Evolutionary conservation across 2,888 invertebrate species (phyloP).

Genomic region (Platycheirus rosarum): DNA sequence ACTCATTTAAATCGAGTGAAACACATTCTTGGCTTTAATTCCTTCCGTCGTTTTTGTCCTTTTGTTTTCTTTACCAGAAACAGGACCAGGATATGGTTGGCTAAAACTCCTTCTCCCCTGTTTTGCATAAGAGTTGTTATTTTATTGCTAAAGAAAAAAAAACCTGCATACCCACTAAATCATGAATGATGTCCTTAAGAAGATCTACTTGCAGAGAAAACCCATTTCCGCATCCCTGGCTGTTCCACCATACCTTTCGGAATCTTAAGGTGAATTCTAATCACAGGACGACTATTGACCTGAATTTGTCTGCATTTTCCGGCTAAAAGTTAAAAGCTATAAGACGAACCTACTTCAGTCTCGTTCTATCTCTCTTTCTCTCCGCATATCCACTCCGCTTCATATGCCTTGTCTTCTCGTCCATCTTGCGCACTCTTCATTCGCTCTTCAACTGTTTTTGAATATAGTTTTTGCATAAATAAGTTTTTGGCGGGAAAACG

Average conservation of each 20-base stretch:
- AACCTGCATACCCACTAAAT: slow-evolving; percentile 41
- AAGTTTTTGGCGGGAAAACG: slow-evolving; percentile 38
- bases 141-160: slow-evolving; percentile 16
- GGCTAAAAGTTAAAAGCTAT: not conserved
- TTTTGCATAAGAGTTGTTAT: slow-evolving; percentile 43
- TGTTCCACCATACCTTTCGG: slow-evolving; percentile 23
- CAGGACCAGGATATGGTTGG: not conserved
- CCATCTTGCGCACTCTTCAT: slow-evolving; percentile 15
- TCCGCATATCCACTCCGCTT: slow-evolving; percentile 14
- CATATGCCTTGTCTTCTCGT: slow-evolving; percentile 9
- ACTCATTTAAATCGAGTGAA: slow-evolving; percentile 15
- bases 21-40: slow-evolving; percentile 47
- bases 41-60: slow-evolving; percentile 37
- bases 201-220: slow-evolving; percentile 13
- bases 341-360: not conserved
- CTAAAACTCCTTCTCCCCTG: too few species aligned
- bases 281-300: slow-evolving; percentile 66
- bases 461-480: slow-evolving; percentile 57
- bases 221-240: slow-evolving; percentile 13
- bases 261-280: slow-evolving; percentile 56
- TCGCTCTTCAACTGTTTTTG: slow-evolving; percentile 12
- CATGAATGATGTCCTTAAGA: slow-evolving; percentile 50
- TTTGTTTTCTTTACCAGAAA: not conserved
- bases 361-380: not conserved
- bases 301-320: slow-evolving; percentile 37